Evolutionary conservation across 2,113 vertebrate species (phyloP).

Genomic region (Rhynchopsitta pachyrhyncha): DNA sequence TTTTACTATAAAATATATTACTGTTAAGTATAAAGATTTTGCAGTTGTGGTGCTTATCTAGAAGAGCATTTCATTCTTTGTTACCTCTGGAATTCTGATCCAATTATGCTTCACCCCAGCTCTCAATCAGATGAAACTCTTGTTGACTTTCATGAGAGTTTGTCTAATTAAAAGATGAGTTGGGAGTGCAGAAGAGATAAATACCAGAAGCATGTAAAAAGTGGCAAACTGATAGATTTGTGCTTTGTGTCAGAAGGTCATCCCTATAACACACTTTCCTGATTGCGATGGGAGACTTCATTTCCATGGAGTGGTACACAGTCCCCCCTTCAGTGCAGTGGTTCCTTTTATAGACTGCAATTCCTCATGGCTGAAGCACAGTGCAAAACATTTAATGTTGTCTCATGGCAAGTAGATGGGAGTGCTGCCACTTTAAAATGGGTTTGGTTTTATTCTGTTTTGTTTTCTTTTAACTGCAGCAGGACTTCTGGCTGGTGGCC

Average conservation of each 20-base stretch:
- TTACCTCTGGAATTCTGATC: slow-evolving; percentile 38
- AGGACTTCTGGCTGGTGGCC: background rate
- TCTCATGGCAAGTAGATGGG: background rate
- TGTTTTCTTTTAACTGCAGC: background rate
- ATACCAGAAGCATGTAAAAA: slow-evolving; percentile 45
- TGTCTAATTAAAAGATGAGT: slow-evolving; percentile 57
- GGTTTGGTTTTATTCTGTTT: background rate
- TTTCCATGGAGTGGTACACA: slow-evolving; percentile 28
- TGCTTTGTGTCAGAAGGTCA: slow-evolving; percentile 68
- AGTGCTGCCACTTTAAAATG: background rate
- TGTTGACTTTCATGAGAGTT: slow-evolving; percentile 65
- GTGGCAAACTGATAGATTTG: slow-evolving; percentile 58
- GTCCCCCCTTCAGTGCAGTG: slow-evolving; percentile 37
- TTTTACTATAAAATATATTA: background rate
- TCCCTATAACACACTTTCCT: slow-evolving; percentile 53
- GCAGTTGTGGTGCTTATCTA: background rate
- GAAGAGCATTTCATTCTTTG: background rate
- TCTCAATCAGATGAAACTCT: slow-evolving; percentile 48
- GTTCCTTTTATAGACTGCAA: slow-evolving; percentile 47
- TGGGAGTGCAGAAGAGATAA: slow-evolving; percentile 54
- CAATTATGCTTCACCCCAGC: slow-evolving; percentile 28
- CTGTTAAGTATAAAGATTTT: background rate
- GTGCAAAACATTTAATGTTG: background rate
- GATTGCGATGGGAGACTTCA: slow-evolving; percentile 60
- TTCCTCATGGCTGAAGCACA: slow-evolving; percentile 37